Evolutionary conservation across 2,113 vertebrate genomes (phyloP).

Genomic region (Mustela lutreola): DNA sequence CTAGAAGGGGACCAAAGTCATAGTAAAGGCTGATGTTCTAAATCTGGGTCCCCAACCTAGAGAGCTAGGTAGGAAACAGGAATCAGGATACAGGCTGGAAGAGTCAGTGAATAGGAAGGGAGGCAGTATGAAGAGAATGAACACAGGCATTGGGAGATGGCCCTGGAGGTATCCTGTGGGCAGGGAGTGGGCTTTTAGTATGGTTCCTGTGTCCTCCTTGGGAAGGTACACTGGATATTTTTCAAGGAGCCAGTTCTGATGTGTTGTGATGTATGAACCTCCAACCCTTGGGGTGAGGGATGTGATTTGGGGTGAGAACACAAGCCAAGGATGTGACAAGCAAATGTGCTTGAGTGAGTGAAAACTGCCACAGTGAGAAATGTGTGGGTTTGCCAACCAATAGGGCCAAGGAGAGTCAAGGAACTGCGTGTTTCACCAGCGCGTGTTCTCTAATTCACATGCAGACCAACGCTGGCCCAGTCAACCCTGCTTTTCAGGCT

Average conservation of each 20-base stretch:
- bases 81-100: neutral
- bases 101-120: neutral
- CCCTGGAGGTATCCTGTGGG: neutral
- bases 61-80: neutral
- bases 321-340: neutral
- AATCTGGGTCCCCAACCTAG: neutral
- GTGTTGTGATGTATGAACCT: neutral
- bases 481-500: neutral
- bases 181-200: neutral
- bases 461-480: neutral
- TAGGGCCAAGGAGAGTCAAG: neutral
- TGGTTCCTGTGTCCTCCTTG: neutral
- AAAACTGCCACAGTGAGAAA: neutral
- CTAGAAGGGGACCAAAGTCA: neutral
- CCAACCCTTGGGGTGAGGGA: neutral
- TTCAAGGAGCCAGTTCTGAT: neutral
- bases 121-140: neutral
- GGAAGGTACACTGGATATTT: neutral
- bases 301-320: neutral
- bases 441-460: neutral
- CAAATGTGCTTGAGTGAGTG: neutral
- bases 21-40: neutral
- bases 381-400: neutral
- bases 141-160: neutral
- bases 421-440: neutral